Conservation (phyloP, 1,140 invertebrate species). For the Aphelenchoides fujianensis region DNA sequence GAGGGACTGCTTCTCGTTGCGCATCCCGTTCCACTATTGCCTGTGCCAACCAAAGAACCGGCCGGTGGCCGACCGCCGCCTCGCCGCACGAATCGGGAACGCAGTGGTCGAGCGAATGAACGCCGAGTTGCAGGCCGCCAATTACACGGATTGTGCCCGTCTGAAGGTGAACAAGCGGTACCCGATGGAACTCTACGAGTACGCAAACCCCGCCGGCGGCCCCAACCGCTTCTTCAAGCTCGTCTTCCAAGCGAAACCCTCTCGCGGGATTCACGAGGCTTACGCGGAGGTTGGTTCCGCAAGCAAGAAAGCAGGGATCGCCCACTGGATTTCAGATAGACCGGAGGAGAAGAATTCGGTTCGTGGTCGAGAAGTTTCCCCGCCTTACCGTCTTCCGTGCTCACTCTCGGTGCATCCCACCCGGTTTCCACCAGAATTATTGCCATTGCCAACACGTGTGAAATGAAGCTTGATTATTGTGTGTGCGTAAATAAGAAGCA, state of each 20-base stretch:
- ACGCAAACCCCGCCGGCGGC: neutral
- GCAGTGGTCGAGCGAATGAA: neutral
- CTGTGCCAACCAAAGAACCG: neutral
- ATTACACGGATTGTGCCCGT: neutral
- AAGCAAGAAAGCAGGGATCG: too few species aligned
- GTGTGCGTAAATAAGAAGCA: too few species aligned
- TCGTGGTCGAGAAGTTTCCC: neutral
- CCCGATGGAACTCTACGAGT: neutral
- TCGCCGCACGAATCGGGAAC: neutral
- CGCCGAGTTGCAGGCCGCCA: neutral
- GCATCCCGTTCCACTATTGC: conserved; percentile 14
- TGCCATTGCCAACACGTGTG: neutral
- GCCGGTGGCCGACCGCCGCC: neutral
- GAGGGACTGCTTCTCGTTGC: neutral
- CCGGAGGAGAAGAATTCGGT: neutral
- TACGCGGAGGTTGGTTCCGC: neutral
- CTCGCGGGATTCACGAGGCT: neutral
- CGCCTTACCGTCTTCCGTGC: neutral
- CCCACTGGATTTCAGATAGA: too few species aligned
- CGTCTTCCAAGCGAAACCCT: neutral
- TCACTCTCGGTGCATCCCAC: neutral
- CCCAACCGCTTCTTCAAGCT: neutral
- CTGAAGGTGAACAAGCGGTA: neutral
- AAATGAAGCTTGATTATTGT: too few species aligned
- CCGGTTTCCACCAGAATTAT: neutral